Evolutionary conservation across 1,140 invertebrate genomes (phyloP).

Genomic region (Drosophila watanabei): DNA sequence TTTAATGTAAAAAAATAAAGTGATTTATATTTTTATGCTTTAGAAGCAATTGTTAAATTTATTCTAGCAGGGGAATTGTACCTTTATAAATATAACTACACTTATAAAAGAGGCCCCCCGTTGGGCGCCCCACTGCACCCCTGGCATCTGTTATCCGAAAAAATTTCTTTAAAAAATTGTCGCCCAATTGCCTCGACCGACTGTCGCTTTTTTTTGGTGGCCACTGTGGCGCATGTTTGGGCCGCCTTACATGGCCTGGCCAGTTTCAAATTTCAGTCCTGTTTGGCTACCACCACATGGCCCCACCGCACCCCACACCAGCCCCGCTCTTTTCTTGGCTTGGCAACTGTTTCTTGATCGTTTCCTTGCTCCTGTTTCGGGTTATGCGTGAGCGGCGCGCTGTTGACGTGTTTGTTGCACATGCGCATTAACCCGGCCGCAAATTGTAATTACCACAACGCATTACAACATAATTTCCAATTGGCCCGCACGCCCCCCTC

Average conservation of each 20-base stretch:
- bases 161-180: conserved; percentile 59
- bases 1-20: too few species aligned
- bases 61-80: background rate
- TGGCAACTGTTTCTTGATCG: conserved; percentile 41
- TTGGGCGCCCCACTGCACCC: conserved; percentile 15
- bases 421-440: conserved; percentile 81
- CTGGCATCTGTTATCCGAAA: conserved; percentile 58
- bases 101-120: background rate
- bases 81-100: background rate
- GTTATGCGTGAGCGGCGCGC: conserved; percentile 49
- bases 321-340: background rate
- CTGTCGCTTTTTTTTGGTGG: conserved; percentile 58
- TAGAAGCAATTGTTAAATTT: background rate
- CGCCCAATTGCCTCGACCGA: conserved; percentile 58
- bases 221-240: conserved; percentile 80
- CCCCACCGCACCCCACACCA: background rate
- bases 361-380: conserved; percentile 46
- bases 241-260: conserved; percentile 76
- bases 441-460: conserved; percentile 84
- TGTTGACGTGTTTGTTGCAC: conserved; percentile 82
- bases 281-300: conserved; percentile 25
- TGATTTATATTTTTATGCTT: too few species aligned
- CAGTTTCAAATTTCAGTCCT: conserved; percentile 80
- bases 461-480: conserved; percentile 83
- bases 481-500: conserved; percentile 29